Evolutionary conservation across 1,140 invertebrate species (phyloP).

Genomic region (Drosophila pallidifrons): DNA sequence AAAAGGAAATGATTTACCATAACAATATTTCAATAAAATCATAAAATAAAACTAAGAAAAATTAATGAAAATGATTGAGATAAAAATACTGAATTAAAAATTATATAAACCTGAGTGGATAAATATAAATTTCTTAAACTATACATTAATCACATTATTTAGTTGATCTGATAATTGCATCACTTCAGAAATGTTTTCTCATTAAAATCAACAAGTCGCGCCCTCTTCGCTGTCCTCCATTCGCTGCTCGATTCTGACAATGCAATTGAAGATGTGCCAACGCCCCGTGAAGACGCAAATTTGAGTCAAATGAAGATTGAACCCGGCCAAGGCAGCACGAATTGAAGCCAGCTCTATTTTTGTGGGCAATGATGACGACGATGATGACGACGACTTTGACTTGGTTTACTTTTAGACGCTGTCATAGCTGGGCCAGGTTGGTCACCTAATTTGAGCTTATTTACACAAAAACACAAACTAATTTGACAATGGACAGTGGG

Average conservation of each 20-base stretch:
- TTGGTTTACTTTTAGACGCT: constrained; percentile 62
- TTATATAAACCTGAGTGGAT: not conserved
- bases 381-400: constrained; percentile 64
- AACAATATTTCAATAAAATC: too few species aligned
- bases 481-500: constrained; percentile 73
- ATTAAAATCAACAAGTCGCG: not conserved
- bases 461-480: constrained; percentile 60
- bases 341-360: constrained; percentile 21
- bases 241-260: constrained; percentile 22
- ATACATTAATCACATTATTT: not conserved
- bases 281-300: constrained; percentile 41
- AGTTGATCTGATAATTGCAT: not conserved
- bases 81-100: too few species aligned
- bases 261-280: constrained; percentile 40
- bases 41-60: too few species aligned
- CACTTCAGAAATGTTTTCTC: not conserved
- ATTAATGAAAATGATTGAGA: too few species aligned
- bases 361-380: constrained; percentile 19
- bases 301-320: constrained; percentile 26
- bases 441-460: constrained; percentile 77
- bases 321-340: constrained; percentile 28
- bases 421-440: constrained; percentile 9
- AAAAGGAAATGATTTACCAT: too few species aligned
- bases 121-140: not conserved
- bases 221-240: constrained; percentile 6